phyloP scores from a whole-genome alignment of 2,797 vertebrate species.

The Spinus olivaceus region DNA sequence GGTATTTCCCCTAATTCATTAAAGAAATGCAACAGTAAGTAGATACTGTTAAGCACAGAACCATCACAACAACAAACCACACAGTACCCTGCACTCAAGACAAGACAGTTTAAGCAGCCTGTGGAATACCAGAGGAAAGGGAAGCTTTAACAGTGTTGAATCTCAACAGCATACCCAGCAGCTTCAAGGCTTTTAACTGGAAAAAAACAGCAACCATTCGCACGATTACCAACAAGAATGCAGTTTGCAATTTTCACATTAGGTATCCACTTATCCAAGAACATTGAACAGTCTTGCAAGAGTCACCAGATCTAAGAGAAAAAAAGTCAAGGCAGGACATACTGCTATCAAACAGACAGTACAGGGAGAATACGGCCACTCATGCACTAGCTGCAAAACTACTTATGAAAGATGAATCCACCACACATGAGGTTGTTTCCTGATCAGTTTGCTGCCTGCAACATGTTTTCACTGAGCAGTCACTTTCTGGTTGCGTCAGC shows the following conservation, averaged over 20 bases:
- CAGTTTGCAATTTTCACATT: not conserved
- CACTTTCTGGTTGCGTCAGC: not conserved
- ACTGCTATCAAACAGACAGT: not conserved
- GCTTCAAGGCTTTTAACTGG: not conserved
- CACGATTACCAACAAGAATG: not conserved
- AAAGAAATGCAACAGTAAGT: not conserved
- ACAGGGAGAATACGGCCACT: not conserved
- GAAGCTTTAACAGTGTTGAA: not conserved
- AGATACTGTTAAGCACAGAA: not conserved
- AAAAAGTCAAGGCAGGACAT: not conserved
- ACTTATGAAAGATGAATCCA: slow-evolving; percentile 13
- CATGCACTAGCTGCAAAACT: not conserved
- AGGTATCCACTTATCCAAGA: not conserved
- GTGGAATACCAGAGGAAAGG: not conserved
- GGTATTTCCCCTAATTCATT: not conserved
- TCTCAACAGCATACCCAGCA: not conserved
- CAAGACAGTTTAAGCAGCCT: not conserved
- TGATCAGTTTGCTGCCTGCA: not conserved
- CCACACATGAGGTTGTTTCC: not conserved
- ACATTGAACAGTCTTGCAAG: not conserved
- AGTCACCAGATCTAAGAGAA: not conserved
- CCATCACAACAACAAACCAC: not conserved
- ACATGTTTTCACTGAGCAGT: not conserved
- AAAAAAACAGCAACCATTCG: not conserved
- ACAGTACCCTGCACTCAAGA: not conserved